phyloP scores from a whole-genome alignment of 1,140 invertebrate species.

The Microvelia longipes region DNA sequence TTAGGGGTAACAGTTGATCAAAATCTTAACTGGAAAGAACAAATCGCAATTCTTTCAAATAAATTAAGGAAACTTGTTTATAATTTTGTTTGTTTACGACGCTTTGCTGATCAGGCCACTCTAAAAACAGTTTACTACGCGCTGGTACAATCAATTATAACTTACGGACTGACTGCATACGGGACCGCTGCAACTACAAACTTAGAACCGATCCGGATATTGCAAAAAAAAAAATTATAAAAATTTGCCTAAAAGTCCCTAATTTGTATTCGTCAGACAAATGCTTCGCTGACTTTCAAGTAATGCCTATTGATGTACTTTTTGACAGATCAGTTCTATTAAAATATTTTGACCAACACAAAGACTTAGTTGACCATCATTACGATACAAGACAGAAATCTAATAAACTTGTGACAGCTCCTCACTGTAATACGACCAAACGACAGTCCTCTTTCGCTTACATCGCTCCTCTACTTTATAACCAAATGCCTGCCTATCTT shows the following conservation, averaged over 20 bases:
- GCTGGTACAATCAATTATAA: background rate
- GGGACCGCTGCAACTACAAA: background rate
- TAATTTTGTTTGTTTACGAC: background rate
- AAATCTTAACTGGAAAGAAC: background rate
- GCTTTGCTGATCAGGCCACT: background rate
- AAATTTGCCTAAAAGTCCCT: background rate
- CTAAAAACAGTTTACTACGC: background rate
- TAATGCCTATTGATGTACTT: background rate
- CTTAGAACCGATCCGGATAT: background rate
- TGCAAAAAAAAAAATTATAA: background rate
- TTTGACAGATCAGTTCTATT: background rate
- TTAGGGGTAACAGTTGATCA: background rate
- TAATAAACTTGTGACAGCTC: no score
- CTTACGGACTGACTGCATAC: background rate
- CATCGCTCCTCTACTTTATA: no score
- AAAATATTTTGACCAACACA: background rate
- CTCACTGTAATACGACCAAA: no score
- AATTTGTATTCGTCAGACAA: background rate
- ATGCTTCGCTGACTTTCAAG: background rate
- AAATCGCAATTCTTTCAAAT: background rate
- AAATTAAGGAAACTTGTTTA: background rate
- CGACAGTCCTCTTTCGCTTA: no score
- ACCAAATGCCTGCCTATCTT: no score
- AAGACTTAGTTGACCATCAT: background rate
- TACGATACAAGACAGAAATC: background rate